Conservation (phyloP, 2,797 vertebrate genomes). For the Sparidentex hasta region DNA sequence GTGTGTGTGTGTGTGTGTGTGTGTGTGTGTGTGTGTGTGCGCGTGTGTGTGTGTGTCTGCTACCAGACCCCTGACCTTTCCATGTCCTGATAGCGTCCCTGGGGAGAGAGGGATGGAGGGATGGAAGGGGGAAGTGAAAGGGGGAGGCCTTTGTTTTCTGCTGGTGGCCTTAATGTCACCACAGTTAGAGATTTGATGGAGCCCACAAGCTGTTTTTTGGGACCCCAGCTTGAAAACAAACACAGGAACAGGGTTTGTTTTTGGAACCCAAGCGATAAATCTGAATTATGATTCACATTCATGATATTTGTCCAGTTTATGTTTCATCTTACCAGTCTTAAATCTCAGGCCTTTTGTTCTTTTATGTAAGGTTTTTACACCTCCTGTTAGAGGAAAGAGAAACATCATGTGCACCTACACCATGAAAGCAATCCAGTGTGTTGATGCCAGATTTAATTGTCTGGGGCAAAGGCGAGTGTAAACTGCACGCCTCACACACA, state of each 20-base stretch:
- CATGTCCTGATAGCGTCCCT: constrained; percentile 82
- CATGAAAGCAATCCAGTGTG: constrained; percentile 62
- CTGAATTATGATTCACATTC: background rate
- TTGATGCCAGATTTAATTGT: constrained; percentile 81
- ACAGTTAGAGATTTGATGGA: constrained; percentile 46
- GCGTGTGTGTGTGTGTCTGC: constrained; percentile 28
- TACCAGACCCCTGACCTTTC: constrained; percentile 82
- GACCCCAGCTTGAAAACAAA: background rate
- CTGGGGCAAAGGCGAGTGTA: constrained; percentile 80
- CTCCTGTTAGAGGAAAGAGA: constrained; percentile 23
- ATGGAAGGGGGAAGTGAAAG: background rate
- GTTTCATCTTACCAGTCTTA: background rate
- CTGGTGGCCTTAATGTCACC: constrained; percentile 62
- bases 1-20: constrained; percentile 28
- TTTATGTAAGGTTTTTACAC: background rate
- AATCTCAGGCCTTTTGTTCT: background rate
- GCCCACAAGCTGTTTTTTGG: constrained; percentile 45
- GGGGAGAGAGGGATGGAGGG: constrained; percentile 58
- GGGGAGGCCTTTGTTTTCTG: constrained; percentile 66
- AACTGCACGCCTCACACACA: constrained; percentile 75
- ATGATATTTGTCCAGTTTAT: background rate
- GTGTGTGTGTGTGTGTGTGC: constrained; percentile 25
- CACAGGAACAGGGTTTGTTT: background rate
- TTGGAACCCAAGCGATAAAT: constrained; percentile 8
- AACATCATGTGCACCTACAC: constrained; percentile 14